Conservation (phyloP, 1,140 invertebrate species). For the Leptinotarsa defecta region DNA sequence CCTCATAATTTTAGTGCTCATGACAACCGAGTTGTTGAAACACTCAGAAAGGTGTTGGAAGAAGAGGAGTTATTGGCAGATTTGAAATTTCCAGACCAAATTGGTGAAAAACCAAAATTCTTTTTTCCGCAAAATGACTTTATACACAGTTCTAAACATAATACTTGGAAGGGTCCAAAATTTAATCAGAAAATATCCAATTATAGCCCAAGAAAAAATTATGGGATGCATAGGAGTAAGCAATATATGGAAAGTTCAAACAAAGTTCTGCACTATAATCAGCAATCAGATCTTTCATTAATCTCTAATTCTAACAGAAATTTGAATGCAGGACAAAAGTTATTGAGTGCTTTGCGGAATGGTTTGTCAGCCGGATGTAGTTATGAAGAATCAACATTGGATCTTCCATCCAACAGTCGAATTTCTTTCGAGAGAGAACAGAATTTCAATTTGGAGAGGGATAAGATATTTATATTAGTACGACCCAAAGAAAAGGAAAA, state of each 20-base stretch:
- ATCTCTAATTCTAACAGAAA: too few relatives aligned
- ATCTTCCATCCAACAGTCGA: not conserved
- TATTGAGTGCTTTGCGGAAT: not conserved
- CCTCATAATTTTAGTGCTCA: slow-evolving; percentile 66
- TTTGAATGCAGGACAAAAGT: not conserved
- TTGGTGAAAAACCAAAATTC: slow-evolving; percentile 27
- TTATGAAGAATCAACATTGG: not conserved
- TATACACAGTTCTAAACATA: too few relatives aligned
- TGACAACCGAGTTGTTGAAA: slow-evolving; percentile 56
- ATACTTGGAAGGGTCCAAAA: too few relatives aligned
- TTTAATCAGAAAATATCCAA: too few relatives aligned
- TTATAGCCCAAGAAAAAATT: too few relatives aligned
- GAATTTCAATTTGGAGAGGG: slow-evolving; percentile 10
- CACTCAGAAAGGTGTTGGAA: slow-evolving; percentile 32
- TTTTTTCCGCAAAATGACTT: slow-evolving; percentile 15
- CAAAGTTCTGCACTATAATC: too few relatives aligned
- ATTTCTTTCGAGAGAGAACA: not conserved
- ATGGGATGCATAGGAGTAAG: too few relatives aligned
- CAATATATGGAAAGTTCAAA: too few relatives aligned
- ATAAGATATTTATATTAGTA: slow-evolving; percentile 56
- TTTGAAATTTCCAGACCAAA: slow-evolving; percentile 14
- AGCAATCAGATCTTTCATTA: too few relatives aligned
- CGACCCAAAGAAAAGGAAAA: slow-evolving; percentile 53
- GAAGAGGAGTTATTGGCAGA: slow-evolving; percentile 22
- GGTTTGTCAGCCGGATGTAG: not conserved